Percentiles rank a stretch among this genome's conserved stretches.
Evolutionary conservation across 2,113 vertebrate species (phyloP).

Genomic region (Mus musculus): DNA sequence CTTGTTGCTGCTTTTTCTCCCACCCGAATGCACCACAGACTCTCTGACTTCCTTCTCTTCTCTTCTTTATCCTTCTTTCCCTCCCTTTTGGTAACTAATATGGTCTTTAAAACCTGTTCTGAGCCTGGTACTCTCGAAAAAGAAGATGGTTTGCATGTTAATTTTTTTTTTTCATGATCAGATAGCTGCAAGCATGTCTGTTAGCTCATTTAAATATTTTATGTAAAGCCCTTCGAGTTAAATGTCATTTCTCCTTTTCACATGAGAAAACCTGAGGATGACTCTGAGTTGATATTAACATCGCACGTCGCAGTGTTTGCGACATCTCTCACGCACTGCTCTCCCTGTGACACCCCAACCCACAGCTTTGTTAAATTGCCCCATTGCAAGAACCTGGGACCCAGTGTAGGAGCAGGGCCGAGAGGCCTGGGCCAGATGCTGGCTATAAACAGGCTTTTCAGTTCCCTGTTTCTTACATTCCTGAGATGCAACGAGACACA

Average conservation of each 20-base stretch:
- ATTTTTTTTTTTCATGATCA: not conserved
- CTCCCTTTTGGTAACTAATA: not conserved
- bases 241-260: constrained; percentile 3
- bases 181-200: not conserved
- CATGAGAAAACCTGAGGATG: not conserved
- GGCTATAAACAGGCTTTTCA: not conserved
- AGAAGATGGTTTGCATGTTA: not conserved
- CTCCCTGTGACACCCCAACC: not conserved
- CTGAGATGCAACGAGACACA: not conserved
- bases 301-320: not conserved
- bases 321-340: not conserved
- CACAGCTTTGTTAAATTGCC: too few relatives aligned
- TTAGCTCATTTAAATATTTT: not conserved
- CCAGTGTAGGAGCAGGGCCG: not conserved
- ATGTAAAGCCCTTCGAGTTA: not conserved
- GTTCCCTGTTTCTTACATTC: not conserved
- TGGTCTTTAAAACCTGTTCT: not conserved
- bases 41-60: not conserved
- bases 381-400: fast-evolving
- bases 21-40: not conserved
- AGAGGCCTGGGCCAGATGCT: not conserved
- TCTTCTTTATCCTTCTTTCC: not conserved
- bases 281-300: not conserved
- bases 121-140: not conserved
- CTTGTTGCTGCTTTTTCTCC: not conserved